These are phyloP conservation scores for Belgica antarctica DNA, from an alignment of 2,888 invertebrate genomes.

Conservation along the genomic window DNA sequence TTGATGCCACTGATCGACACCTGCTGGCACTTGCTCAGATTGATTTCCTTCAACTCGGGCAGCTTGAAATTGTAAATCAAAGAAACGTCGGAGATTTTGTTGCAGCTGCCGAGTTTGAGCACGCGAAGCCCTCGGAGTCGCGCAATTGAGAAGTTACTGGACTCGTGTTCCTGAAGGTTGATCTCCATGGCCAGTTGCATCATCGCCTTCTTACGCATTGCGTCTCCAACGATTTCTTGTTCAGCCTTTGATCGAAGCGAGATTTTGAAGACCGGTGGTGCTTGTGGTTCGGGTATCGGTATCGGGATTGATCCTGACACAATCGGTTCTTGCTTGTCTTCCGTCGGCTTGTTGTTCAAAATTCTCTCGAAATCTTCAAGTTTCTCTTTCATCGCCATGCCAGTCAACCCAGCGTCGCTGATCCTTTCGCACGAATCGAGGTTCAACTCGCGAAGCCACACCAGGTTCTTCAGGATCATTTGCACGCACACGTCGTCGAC, in stretches of 20 bases:
- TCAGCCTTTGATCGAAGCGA: constrained; percentile 66
- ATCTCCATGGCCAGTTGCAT: constrained; percentile 61
- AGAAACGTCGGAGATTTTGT: constrained; percentile 70
- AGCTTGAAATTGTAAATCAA: constrained; percentile 67
- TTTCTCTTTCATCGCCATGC: constrained; percentile 59
- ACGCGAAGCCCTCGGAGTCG: constrained; percentile 58
- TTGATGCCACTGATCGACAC: constrained; percentile 66
- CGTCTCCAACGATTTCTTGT: constrained; percentile 67
- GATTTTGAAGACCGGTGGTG: constrained; percentile 54
- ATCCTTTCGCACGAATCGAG: constrained; percentile 65
- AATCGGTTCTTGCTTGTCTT: constrained; percentile 31
- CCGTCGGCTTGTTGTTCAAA: constrained; percentile 52
- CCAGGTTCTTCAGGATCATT: constrained; percentile 64
- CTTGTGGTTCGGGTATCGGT: not conserved
- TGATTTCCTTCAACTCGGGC: constrained; percentile 62
- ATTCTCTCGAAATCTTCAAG: constrained; percentile 50
- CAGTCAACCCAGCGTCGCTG: constrained; percentile 70
- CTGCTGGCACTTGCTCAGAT: constrained; percentile 68
- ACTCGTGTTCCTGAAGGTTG: constrained; percentile 53
- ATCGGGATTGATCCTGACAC: constrained; percentile 10
- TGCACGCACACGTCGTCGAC: constrained; percentile 68
- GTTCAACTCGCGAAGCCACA: constrained; percentile 60
- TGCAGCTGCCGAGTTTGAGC: constrained; percentile 67
- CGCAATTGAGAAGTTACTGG: constrained; percentile 57
- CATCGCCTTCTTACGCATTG: constrained; percentile 63